Evolutionary conservation across 1,140 invertebrate species (phyloP), one percentile per base, ranked within the genome.

Genomic region (Drosophila baimaii): DNA sequence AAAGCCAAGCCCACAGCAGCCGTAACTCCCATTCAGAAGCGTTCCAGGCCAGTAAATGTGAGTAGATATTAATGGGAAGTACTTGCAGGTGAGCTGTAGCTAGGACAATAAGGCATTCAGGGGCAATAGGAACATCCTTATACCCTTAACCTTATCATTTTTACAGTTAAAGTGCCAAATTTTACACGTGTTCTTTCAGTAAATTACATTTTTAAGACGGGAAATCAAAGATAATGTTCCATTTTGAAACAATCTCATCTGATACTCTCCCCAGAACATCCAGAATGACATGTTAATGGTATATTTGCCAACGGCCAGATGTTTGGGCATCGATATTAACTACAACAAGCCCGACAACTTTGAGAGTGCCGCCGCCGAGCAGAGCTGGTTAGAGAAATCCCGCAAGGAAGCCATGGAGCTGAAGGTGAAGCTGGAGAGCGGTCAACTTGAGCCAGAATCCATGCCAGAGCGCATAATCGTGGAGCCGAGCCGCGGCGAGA

Each of bases 361-460:
- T 54, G 92, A 93, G 44, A 93, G 54, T 44, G 90, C 94, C 6
- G 92, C 93, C n/a, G 93, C 92, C 0, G 91, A 93, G 23, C 64
- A 93, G 2, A 93, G 94, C 35, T 96, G 95, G 95, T 92, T 95
- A 51, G 93, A 93, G 49, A 93, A 93, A 9, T 92, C 93, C 0
- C 93, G 93, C 1, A 92, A 92, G 15, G 94, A 95, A 41, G 94
- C 94, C 15, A 56, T 89, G 21, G 90, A 93, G 27, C 39, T 93
- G 4, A 91, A 92, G 57, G 52, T 92, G 0, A 84, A 90, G 75
- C 46, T 93, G 88, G 94, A 95, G 81, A 93, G 92, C 25, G 95
- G 94, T 0, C 93, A 95, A 88, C 93, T 95, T 25, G 93, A 94
- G 29, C 90, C 94, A 0, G 93, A 95, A 44, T 93, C 93, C 5